These are phyloP conservation scores for Gallinago paraguaiae DNA, from an alignment of 2,113 vertebrate species.

Conservation along the genomic window DNA sequence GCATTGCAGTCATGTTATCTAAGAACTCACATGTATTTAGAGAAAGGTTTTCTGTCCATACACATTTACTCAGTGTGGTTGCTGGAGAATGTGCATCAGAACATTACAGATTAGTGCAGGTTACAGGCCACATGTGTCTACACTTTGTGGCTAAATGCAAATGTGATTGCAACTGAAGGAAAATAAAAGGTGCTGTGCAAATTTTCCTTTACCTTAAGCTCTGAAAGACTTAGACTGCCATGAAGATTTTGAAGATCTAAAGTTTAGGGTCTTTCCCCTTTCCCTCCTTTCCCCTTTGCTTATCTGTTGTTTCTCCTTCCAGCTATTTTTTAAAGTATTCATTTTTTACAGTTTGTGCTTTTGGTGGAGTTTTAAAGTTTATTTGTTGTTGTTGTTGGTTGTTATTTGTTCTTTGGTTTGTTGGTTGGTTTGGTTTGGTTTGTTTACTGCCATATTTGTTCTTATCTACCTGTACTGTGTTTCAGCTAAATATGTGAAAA, in stretches of 20 bases:
- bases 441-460: background rate
- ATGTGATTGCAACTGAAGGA: background rate
- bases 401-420: background rate
- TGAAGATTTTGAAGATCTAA: background rate
- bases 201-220: background rate
- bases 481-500: background rate
- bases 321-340: background rate
- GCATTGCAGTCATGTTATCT: background rate
- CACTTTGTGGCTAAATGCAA: background rate
- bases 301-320: background rate
- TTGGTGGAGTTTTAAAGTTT: background rate
- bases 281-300: background rate
- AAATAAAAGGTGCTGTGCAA: background rate
- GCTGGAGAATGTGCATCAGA: background rate
- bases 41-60: background rate
- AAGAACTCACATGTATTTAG: background rate
- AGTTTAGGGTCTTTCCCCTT: background rate
- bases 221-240: background rate
- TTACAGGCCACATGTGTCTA: background rate
- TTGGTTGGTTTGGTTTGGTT: too few species aligned
- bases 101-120: background rate
- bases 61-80: fast-evolving
- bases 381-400: background rate
- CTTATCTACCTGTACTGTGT: background rate
- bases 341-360: background rate